Conservation (phyloP, 2,113 vertebrate species). For the Rallus limicola region DNA sequence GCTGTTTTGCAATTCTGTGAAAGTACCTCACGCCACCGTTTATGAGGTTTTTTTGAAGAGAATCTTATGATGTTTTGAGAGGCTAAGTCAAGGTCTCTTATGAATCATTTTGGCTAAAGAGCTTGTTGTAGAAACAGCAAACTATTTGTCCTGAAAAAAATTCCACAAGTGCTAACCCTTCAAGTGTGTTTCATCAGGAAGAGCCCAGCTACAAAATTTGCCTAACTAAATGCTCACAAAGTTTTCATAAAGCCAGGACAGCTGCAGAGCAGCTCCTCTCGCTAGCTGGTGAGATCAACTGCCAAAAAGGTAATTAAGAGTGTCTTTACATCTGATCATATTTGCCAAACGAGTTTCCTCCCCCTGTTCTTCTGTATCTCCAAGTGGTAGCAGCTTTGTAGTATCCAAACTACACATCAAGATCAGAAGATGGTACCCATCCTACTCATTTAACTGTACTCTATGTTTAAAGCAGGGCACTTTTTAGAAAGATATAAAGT, state of each 20-base stretch:
- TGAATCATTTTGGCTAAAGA: constrained; percentile 12
- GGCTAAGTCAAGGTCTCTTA: not conserved
- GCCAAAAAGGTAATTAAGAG: not conserved
- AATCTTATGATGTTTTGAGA: not conserved
- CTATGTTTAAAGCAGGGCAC: not conserved
- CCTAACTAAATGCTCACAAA: not conserved
- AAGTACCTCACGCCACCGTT: not conserved
- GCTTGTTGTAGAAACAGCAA: not conserved
- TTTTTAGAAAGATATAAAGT: not conserved
- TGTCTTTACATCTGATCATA: not conserved
- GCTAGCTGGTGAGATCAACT: not conserved
- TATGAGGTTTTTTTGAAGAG: not conserved
- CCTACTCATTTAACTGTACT: not conserved
- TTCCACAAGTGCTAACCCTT: not conserved
- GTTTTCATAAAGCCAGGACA: not conserved
- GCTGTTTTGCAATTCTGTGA: not conserved
- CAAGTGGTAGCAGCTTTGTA: not conserved
- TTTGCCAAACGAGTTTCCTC: not conserved
- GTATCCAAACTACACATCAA: not conserved
- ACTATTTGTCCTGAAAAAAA: constrained; percentile 3
- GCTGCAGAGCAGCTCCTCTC: not conserved
- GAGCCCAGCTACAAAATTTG: not conserved
- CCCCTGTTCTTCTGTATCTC: not conserved
- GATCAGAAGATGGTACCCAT: not conserved
- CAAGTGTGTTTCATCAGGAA: not conserved